Conservation (phyloP, 2,888 invertebrate species). For the Thalpophila matura region DNA sequence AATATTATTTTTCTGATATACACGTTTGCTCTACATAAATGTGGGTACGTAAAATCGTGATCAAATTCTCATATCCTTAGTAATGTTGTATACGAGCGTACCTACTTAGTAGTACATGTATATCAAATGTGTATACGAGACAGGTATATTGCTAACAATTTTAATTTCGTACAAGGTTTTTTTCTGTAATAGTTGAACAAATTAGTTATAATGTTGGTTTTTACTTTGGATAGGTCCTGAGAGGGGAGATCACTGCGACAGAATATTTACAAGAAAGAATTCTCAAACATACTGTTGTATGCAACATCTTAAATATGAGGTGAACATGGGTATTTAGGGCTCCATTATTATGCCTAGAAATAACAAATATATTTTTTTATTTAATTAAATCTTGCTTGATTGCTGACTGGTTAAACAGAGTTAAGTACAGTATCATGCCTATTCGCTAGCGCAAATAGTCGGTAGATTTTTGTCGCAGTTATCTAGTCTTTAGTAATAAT, state of each 20-base stretch:
- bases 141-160: slow-evolving; percentile 49
- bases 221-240: slow-evolving; percentile 59
- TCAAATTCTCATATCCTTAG: slow-evolving; percentile 40
- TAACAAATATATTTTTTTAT: slow-evolving; percentile 53
- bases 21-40: slow-evolving; percentile 55
- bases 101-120: slow-evolving; percentile 19
- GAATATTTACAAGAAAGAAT: slow-evolving; percentile 58
- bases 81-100: slow-evolving; percentile 45
- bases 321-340: slow-evolving; percentile 33
- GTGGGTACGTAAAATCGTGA: slow-evolving; percentile 17
- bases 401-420: slow-evolving; percentile 44
- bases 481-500: slow-evolving; percentile 53
- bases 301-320: slow-evolving; percentile 55
- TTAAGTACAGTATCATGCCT: slow-evolving; percentile 55
- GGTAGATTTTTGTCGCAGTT: slow-evolving; percentile 55
- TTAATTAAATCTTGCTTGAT: slow-evolving; percentile 42
- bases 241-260: slow-evolving; percentile 58
- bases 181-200: slow-evolving; percentile 52
- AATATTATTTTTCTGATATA: slow-evolving; percentile 47
- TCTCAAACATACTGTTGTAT: slow-evolving; percentile 46
- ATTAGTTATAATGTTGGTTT: slow-evolving; percentile 51
- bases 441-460: slow-evolving; percentile 43
- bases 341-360: slow-evolving; percentile 38
- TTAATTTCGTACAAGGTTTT: slow-evolving; percentile 59
- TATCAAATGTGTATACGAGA: slow-evolving; percentile 52